phyloP scores from a whole-genome alignment of 2,113 vertebrate genomes.

The Otolemur garnettii region DNA sequence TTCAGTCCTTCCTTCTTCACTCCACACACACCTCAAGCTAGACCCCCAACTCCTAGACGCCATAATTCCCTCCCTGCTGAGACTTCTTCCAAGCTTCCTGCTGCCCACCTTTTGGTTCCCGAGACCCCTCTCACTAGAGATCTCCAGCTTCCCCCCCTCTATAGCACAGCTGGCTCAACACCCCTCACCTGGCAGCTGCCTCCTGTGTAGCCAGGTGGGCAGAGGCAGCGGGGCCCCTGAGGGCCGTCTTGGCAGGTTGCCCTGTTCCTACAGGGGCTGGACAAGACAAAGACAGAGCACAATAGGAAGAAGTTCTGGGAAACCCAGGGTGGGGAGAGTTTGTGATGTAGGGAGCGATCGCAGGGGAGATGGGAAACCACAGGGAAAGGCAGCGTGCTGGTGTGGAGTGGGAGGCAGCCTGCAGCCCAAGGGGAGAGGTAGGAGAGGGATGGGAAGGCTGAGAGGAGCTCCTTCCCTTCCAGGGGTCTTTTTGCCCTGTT shows the following conservation, averaged over 20 bases:
- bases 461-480: background rate
- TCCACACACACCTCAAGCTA: background rate
- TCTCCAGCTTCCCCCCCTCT: background rate
- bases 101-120: background rate
- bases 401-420: background rate
- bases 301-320: background rate
- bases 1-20: background rate
- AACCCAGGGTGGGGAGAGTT: too few species aligned
- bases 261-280: constrained; percentile 81
- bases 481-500: background rate
- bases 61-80: background rate
- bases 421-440: background rate
- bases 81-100: background rate
- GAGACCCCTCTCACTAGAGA: background rate
- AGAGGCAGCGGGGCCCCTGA: constrained; percentile 82
- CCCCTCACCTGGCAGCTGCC: constrained; percentile 82
- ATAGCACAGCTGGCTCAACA: background rate
- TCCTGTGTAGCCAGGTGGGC: constrained; percentile 81
- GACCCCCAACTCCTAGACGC: background rate
- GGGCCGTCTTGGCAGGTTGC: constrained; percentile 82
- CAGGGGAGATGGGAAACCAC: background rate
- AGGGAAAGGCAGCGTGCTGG: background rate
- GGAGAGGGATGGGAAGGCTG: background rate
- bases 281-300: background rate
- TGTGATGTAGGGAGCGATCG: background rate